A percentile compares a stretch with the other conserved stretches of the same genome.
Conservation (phyloP, 64 coral and sea anemone genomes). For the Hydrozoanthus tunicans region DNA sequence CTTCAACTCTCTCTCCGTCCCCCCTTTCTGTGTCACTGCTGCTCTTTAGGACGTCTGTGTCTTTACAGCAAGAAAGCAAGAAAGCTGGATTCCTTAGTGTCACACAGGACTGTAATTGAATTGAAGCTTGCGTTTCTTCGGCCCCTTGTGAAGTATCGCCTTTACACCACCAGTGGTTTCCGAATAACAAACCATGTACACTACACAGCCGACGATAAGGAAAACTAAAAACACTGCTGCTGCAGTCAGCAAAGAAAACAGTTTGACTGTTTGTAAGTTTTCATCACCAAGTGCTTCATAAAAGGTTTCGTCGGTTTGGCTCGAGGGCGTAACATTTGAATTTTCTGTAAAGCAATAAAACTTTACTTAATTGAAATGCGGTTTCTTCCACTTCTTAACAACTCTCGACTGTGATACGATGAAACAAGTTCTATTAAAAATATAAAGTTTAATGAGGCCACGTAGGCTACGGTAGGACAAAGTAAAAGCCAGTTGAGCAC, state of each 20-base stretch:
- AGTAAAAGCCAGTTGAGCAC: too few relatives aligned
- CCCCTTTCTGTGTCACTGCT: too few relatives aligned
- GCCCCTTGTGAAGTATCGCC: background rate
- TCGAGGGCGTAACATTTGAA: background rate
- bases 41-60: too few relatives aligned
- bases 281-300: background rate
- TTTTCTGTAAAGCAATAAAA: constrained; percentile 1
- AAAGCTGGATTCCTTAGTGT: background rate
- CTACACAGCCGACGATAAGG: background rate
- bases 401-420: too few relatives aligned
- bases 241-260: background rate
- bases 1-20: too few relatives aligned
- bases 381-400: too few relatives aligned
- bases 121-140: background rate
- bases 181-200: background rate
- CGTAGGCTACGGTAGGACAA: too few relatives aligned
- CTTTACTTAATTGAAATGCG: too few relatives aligned
- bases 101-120: background rate
- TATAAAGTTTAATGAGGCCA: too few relatives aligned
- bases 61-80: too few relatives aligned
- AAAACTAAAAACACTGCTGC: background rate
- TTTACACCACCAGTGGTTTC: background rate
- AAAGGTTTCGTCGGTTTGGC: background rate
- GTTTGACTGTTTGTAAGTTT: background rate
- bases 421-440: too few relatives aligned